A percentile compares a stretch with the other conserved stretches of the same genome.
Evolutionary conservation across 2,797 vertebrate genomes (phyloP).

Genomic region (Arrhamphus sclerolepis): DNA sequence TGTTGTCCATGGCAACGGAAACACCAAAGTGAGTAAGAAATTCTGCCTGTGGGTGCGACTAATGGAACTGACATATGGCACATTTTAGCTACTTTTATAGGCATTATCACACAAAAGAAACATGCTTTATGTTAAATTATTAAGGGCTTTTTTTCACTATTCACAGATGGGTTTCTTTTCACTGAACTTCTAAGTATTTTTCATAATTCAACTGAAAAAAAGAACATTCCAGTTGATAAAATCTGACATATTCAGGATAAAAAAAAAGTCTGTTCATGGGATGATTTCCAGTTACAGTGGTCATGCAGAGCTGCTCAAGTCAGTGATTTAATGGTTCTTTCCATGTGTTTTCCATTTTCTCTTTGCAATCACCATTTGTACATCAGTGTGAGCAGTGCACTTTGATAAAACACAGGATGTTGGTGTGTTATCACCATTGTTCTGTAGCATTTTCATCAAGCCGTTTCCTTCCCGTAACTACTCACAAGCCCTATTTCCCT

Average conservation of each 20-base stretch:
- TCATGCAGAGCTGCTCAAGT: constrained; percentile 15
- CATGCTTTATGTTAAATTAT: constrained; percentile 7
- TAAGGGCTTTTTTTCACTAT: constrained; percentile 19
- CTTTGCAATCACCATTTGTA: constrained; percentile 2
- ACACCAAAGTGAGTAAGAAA: constrained; percentile 90
- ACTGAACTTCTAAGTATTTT: constrained; percentile 4
- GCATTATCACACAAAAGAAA: background rate
- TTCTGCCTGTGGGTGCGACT: background rate
- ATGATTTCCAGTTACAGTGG: constrained; percentile 18
- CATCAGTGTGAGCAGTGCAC: constrained; percentile 13
- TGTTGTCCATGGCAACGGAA: constrained; percentile 92
- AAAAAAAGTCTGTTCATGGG: background rate
- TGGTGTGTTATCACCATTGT: constrained; percentile 27
- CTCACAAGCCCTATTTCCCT: constrained; percentile 18
- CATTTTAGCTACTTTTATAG: constrained; percentile 21
- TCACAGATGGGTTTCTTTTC: constrained; percentile 5
- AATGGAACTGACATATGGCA: background rate
- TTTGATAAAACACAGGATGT: constrained; percentile 39
- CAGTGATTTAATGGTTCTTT: constrained; percentile 7
- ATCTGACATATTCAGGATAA: constrained; percentile 1
- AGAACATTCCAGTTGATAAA: constrained; percentile 3
- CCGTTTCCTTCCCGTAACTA: constrained; percentile 28
- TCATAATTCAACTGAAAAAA: background rate
- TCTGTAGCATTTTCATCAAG: constrained; percentile 10
- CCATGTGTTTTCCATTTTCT: constrained; percentile 20